These are phyloP conservation scores for Drosophila prostipennis DNA, from an alignment of 2,888 invertebrate species.

Conservation along the genomic window DNA sequence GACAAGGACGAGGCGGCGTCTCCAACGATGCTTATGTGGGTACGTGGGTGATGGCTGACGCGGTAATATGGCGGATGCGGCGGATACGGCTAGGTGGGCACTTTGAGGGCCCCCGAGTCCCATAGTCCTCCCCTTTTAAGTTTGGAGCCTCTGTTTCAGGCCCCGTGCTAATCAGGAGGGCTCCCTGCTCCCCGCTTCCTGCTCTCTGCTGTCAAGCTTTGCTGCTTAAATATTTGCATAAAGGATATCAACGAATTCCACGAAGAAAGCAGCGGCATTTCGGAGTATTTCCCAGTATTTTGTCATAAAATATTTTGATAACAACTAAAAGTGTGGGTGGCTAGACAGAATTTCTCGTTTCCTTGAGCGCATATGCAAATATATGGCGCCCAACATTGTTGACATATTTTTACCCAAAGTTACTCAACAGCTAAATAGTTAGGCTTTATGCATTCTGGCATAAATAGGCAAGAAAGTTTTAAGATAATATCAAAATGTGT, in stretches of 20 bases:
- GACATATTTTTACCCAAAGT: neutral
- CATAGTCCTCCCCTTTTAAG: conserved; percentile 9
- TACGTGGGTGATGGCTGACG: conserved; percentile 5
- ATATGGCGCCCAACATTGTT: neutral
- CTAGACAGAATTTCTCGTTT: neutral
- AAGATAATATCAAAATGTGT: neutral
- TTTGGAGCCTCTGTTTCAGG: conserved; percentile 10
- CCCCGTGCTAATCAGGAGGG: conserved; percentile 34
- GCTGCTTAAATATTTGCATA: conserved; percentile 42
- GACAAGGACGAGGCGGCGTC: conserved; percentile 43
- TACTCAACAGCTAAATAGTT: neutral
- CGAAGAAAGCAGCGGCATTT: conserved; percentile 18
- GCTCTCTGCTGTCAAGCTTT: conserved; percentile 11
- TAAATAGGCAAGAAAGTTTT: neutral
- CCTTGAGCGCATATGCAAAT: neutral
- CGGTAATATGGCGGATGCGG: neutral
- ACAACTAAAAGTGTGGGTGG: conserved; percentile 3
- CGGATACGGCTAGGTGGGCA: conserved; percentile 28
- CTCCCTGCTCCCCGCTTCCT: neutral
- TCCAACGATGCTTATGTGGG: conserved; percentile 34
- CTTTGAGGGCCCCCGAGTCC: neutral
- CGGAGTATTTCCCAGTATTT: conserved; percentile 15
- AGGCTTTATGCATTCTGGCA: neutral
- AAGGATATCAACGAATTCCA: conserved; percentile 29
- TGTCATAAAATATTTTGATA: conserved; percentile 19